Evolutionary conservation across 2,797 vertebrate genomes (phyloP), one percentile per base, ranked within the genome.

Genomic region (Pantherophis alleghaniensis): DNA sequence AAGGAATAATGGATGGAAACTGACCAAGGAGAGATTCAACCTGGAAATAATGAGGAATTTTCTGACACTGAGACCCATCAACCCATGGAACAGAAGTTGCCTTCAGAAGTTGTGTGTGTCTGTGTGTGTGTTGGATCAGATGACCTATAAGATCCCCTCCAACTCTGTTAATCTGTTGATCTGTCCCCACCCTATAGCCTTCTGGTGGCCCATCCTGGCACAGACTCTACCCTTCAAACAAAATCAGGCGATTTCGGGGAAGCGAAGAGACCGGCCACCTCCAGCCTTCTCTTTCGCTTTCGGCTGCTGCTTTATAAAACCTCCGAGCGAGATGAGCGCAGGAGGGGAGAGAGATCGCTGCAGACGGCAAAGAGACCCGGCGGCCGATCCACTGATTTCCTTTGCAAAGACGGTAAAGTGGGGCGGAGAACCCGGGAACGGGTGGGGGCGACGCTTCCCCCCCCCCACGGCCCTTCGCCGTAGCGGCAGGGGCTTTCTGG

Each of bases 221-320:
- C 5, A 2, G 28, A 2, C 28, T 7, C 13, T 1, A 9, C 28
- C 4, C 63, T n/a, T n/a, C n/a, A 16, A 0, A 6, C 18, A 14
- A 42, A 42, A 42, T 42, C 37, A 42, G 37, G 37, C 37, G 32
- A 7, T 20, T 74, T 74, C 69, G 6, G 32, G 16, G 66, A 74
- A 74, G 16, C 5, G 2, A 14, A 66, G 5, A 1, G n/a, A 20
- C 5, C 2, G 0, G 5, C 56, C 56, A 5, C 56, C 13, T 28
- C 28, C 13, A 32, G 0, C 2, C 5, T n/a, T 32, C 5, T 1
- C n/a, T 69, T 69, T 69, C 5, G 14, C 1, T 74, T 37, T 37
- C 1, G 26, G 2, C 2, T 7, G 32, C 69, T 74, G 32, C 16
- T 37, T 18, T 9, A 74, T 74, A 74, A 37, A 74, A 74, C 1